Conservation (phyloP, 2,888 invertebrate genomes). For the Abrostola triplasia region DNA sequence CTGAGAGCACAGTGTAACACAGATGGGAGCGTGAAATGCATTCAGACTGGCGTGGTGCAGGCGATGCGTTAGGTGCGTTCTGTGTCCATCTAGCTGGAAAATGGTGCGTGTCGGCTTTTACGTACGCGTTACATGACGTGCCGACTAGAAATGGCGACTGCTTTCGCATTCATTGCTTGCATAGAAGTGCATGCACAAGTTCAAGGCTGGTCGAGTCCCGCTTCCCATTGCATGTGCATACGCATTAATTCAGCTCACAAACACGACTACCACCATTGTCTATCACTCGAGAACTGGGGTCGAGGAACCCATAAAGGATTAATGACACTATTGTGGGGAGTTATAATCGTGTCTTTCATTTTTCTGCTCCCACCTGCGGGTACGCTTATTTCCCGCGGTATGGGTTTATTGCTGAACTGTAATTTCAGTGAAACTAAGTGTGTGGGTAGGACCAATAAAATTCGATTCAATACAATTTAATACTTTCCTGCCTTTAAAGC, state of each 20-base stretch:
- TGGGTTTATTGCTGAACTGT: conserved; percentile 49
- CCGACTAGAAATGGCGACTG: conserved; percentile 80
- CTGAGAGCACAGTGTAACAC: conserved; percentile 23
- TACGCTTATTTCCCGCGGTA: conserved; percentile 49
- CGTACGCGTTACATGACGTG: conserved; percentile 69
- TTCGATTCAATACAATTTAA: conserved; percentile 46
- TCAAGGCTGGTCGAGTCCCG: conserved; percentile 85
- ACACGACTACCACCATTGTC: conserved; percentile 85
- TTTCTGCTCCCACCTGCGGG: conserved; percentile 73
- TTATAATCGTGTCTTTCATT: conserved; percentile 72
- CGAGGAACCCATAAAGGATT: conserved; percentile 84
- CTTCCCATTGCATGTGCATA: conserved; percentile 84
- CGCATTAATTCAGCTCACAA: conserved; percentile 86
- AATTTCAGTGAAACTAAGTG: conserved; percentile 50
- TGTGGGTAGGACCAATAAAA: conserved; percentile 49
- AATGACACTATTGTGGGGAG: conserved; percentile 83
- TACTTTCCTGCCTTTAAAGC: conserved; percentile 26
- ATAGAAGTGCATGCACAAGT: conserved; percentile 81
- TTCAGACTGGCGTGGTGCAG: conserved; percentile 3
- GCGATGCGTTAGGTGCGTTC: conserved; percentile 30
- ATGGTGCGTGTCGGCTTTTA: conserved; percentile 51
- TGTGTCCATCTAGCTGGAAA: conserved; percentile 46
- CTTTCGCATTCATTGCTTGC: conserved; percentile 79
- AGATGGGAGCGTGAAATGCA: conserved; percentile 20
- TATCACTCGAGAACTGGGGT: conserved; percentile 80